Conservation (phyloP, 2,113 vertebrate species). For the Coptodon bakossiorum region DNA sequence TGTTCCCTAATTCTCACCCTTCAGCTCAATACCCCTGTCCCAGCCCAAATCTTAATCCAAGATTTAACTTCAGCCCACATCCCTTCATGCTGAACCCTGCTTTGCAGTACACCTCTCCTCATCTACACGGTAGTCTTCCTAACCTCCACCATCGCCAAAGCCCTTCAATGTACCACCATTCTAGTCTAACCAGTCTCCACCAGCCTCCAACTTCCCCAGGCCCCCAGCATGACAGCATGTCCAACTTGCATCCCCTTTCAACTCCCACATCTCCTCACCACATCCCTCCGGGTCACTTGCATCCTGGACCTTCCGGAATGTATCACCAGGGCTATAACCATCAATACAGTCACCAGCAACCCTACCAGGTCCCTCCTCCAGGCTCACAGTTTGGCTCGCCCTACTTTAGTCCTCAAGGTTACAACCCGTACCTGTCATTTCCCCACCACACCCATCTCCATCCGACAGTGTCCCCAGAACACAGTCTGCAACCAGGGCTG, state of each 20-base stretch:
- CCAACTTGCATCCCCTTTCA: slow-evolving; percentile 59
- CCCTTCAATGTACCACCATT: neutral
- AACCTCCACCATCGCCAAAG: neutral
- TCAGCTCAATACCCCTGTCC: neutral
- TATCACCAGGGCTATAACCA: neutral
- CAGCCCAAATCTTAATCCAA: neutral
- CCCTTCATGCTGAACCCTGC: neutral
- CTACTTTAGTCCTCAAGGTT: slow-evolving; percentile 1
- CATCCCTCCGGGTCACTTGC: neutral
- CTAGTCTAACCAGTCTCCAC: slow-evolving; percentile 13
- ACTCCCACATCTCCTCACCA: neutral
- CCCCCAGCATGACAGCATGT: slow-evolving; percentile 24
- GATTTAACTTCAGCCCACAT: neutral
- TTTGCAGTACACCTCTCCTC: neutral
- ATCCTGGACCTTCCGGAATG: neutral
- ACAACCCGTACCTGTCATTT: neutral
- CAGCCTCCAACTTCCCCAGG: neutral
- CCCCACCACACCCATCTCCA: neutral
- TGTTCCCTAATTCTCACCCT: neutral
- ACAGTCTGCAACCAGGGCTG: neutral
- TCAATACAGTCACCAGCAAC: neutral
- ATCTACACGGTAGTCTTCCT: slow-evolving; percentile 32
- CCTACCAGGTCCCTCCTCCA: slow-evolving; percentile 2
- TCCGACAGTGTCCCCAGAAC: neutral
- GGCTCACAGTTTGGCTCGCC: neutral